Percentiles rank a stretch among this genome's conserved stretches.
Conservation (phyloP, 1,140 invertebrate genomes). For the Penaeus vannamei region DNA sequence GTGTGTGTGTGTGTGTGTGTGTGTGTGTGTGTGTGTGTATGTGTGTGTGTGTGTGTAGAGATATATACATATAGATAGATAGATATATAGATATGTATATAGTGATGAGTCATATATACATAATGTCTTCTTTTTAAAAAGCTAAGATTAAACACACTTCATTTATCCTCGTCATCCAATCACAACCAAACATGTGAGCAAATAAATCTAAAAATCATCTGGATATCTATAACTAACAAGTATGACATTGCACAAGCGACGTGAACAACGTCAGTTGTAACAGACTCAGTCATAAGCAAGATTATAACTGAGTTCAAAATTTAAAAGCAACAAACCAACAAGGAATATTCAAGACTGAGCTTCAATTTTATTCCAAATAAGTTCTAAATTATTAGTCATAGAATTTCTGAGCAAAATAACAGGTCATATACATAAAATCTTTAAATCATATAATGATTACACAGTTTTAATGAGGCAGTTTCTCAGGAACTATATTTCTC, state of each 20-base stretch:
- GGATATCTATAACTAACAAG: conserved; percentile 16
- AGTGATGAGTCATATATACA: background rate
- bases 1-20: too few species aligned
- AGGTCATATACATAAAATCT: conserved; percentile 38
- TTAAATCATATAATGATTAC: conserved; percentile 51
- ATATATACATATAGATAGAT: background rate
- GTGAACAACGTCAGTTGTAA: background rate
- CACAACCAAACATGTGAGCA: conserved; percentile 61
- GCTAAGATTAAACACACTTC: conserved; percentile 4
- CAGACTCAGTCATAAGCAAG: too few species aligned
- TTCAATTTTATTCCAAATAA: too few species aligned
- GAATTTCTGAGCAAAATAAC: conserved; percentile 58
- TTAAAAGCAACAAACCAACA: background rate
- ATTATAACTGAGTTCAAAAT: too few species aligned
- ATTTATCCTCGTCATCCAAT: conserved; percentile 26
- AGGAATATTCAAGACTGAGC: background rate
- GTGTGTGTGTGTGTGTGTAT: too few species aligned
- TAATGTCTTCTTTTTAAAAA: background rate
- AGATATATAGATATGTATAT: background rate
- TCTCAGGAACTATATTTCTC: conserved; percentile 57
- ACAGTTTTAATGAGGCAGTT: conserved; percentile 56
- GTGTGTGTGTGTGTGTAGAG: too few species aligned
- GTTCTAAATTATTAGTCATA: background rate
- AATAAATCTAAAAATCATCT: conserved; percentile 56
- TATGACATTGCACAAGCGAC: conserved; percentile 19